Evolutionary conservation across 2,888 invertebrate genomes (phyloP).

Genomic region (Nineta flava): DNA sequence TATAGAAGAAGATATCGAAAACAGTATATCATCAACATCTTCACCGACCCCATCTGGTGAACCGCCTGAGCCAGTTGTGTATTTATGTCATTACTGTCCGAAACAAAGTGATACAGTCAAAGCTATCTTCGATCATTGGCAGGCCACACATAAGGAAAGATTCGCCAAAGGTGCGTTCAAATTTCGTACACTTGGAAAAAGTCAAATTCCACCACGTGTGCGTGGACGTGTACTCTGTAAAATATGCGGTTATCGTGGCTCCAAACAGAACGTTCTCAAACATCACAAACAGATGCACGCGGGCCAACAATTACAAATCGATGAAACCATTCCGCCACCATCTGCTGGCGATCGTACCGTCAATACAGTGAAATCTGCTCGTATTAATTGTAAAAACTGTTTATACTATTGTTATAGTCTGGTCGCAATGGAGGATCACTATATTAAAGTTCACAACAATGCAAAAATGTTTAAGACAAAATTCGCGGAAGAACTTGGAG

Average conservation of each 20-base stretch:
- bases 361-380: no score
- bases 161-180: neutral
- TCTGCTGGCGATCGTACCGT: no score
- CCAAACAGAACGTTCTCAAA: slow-evolving; percentile 18
- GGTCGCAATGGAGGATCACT: slow-evolving; percentile 17
- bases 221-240: slow-evolving; percentile 15
- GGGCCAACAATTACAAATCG: slow-evolving; percentile 11
- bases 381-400: slow-evolving; percentile 17
- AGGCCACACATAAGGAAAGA: slow-evolving; percentile 12
- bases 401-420: slow-evolving; percentile 15
- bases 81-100: slow-evolving; percentile 16
- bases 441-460: slow-evolving; percentile 17
- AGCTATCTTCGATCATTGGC: slow-evolving; percentile 14
- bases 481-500: slow-evolving; percentile 13
- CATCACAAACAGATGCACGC: slow-evolving; percentile 26
- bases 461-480: slow-evolving; percentile 15
- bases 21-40: no score
- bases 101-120: slow-evolving; percentile 12
- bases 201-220: neutral
- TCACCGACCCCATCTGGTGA: no score
- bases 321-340: slow-evolving; percentile 8
- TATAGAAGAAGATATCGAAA: no score
- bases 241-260: slow-evolving; percentile 20
- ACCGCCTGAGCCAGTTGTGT: slow-evolving; percentile 6
- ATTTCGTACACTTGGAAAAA: neutral